Conservation (phyloP, 2,888 invertebrate species). For the Eumerus sabulonum region DNA sequence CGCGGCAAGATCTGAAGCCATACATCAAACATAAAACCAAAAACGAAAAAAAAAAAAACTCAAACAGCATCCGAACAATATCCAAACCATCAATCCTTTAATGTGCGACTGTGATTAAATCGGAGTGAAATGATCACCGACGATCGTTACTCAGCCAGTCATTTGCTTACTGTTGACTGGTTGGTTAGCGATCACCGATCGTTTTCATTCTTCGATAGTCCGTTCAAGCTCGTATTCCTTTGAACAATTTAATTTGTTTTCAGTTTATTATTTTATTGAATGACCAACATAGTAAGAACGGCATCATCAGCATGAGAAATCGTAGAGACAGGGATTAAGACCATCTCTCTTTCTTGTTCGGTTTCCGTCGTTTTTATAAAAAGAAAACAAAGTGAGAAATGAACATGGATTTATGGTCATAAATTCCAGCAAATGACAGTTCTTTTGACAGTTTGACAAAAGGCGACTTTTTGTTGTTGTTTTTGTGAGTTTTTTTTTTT, state of each 20-base stretch:
- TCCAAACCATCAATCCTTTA: slow-evolving; percentile 21
- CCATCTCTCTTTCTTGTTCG: too few species aligned
- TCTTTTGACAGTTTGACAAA: slow-evolving; percentile 37
- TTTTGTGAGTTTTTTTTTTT: slow-evolving; percentile 39
- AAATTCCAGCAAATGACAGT: slow-evolving; percentile 62
- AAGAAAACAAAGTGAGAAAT: slow-evolving; percentile 42
- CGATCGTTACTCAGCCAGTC: neutral
- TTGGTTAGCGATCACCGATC: slow-evolving; percentile 30
- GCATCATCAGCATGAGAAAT: too few species aligned
- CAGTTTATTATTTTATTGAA: slow-evolving; percentile 37
- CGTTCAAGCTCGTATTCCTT: slow-evolving; percentile 24
- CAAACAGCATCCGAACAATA: slow-evolving; percentile 13
- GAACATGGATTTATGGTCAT: slow-evolving; percentile 52
- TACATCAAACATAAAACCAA: slow-evolving; percentile 22
- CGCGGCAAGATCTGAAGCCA: slow-evolving; percentile 20
- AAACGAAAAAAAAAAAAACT: neutral
- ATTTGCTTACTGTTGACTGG: slow-evolving; percentile 12
- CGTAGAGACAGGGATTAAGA: slow-evolving; percentile 8
- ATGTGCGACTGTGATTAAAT: slow-evolving; percentile 33
- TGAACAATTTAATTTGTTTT: slow-evolving; percentile 50
- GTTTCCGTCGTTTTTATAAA: neutral
- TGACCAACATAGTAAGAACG: neutral
- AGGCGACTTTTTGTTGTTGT: neutral
- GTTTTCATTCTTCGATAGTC: neutral
- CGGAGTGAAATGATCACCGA: slow-evolving; percentile 23